Base-by-base conservation (phyloP, 1,140 invertebrate genomes). In the Dendroctonus ponderosae region DNA sequence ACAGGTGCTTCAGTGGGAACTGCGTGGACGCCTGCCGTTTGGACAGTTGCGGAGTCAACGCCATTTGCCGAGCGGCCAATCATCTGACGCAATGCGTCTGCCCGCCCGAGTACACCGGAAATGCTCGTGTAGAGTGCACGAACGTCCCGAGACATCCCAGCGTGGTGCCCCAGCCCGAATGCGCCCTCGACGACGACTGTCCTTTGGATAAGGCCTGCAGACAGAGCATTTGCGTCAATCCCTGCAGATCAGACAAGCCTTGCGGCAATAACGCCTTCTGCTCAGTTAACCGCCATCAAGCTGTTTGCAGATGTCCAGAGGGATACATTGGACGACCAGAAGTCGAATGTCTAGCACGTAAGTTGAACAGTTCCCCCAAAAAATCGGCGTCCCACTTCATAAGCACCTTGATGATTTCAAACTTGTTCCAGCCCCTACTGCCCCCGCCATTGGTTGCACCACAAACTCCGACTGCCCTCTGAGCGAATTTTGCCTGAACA, bases 241-340 rank as follows among this genome's bases (percentile, higher is more conserved):
- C 92, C 2, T 96, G 93, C 71, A 72, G 84, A 0, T 73, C 79
- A 0, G 81, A 81, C 14, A 82, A 87, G 65, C 83, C 87, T 2
- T 96, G 93, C 75, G 91, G 89, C 15, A 78, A 80, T 42, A 89
- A 87, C 12, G 88, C 93, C 3, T 84, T 93, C 62, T 96, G 93
- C 75, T 86, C 90, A 54, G 87, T 88, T 0, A 84, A 89, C 70
- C 81, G 88, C 62, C 91, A 93, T 71, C 80, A 84, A 73, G 83
- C 92, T 0, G 79, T 89, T 26, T 96, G 93, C 74, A 86, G 84
- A 68, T 96, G 93, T 77, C 92, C 92, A 9, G 79, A 81, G 50
- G 89, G 87, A 43, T 91, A 90, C 72, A 80, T 85, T 6, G 93
- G 93, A n/a, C 86, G 91, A 76, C 85, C 92, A 5, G 79, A 79